Evolutionary conservation across 1,140 invertebrate species (phyloP), one percentile per base, ranked within the genome.

Genomic region (Drosophila santomea): DNA sequence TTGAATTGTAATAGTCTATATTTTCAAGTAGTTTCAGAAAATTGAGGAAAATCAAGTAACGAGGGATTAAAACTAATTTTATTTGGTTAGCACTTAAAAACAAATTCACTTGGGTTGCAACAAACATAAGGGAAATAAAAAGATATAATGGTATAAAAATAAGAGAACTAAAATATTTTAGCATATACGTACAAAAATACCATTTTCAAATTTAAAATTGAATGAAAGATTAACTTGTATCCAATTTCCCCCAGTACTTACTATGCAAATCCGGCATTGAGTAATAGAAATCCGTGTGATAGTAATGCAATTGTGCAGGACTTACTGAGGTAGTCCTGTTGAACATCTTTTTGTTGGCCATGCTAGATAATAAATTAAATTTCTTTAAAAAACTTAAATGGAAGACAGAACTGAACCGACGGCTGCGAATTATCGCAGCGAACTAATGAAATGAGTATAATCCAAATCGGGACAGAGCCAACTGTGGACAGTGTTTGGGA

Each of bases 281-380:
- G 48, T 91, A 91, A 23, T 90, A 91, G 47, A 91, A 88, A 71
- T 91, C 90, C 59, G 90, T 90, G 57, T 91, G 90, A 67, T 91
- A 91, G 54, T 91, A 91, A 60, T 91, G 90, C 67, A 88, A 45
- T 66, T 88, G 84, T 17, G 73, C 66, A 0, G 79, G 67, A 68
- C 83, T 88, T 2, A 80, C 77, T 3, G 77, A 72, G 2, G 72
- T 74, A 15, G 44, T 54, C 17, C 76, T 60, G 15, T 83, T 89
- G 45, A 78, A 67, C 25, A 64, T 45, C 14, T 69, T 64, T 38
- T 78, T 74, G 20, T 51, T 74, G 1, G 71, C 41, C 82, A 86
- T 86, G 6, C 48, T 78, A 35, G 43, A 1, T 38, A 15, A 15
- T 2, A 17, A 57, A n/a, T 25, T 45, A 12, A 10, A 51, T 11